Base-by-base conservation (phyloP, 2,888 invertebrate species). In the Lypha dubia region DNA sequence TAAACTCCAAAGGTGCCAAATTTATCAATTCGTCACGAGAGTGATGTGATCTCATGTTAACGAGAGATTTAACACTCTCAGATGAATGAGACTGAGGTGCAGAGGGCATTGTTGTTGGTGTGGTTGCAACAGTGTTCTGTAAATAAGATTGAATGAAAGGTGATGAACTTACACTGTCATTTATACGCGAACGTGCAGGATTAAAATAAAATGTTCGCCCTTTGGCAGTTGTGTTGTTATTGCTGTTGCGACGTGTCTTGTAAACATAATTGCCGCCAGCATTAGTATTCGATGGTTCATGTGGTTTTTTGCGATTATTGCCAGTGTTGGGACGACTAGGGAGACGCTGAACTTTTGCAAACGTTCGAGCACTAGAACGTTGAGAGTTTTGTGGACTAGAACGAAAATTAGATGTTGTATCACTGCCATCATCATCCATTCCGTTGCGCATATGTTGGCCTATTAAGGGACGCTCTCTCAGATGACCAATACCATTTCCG, bases 131-230 rank as follows among this genome's bases (percentile, higher is more conserved):
- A 56, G 79, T 62, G 74, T 71, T 56, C 68, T 81, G 49, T 68
- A 82, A 71, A 65, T 38, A 49, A 51, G 35, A 4, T 24, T 24
- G 24, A 7, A 17, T 46, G 24, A 56, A 20, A 32, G 65, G 70
- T 67, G 44, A 24, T n/a, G 74, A 77, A 76, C 70, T 84, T 82
- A 80, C 82, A 17, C 15, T 46, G n/a, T 75, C 83, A 65, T 65
- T 60, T 4, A 82, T 6, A 35, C 90, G 89, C 9, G 88, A 88
- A 8, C 90, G 90, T 41, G 87, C 85, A 0, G 90, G 89, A 88
- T 90, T 90, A 24, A 81, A 90, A 38, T 90, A 90, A 44, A 90
- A 90, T 70, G 87, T 86, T 11, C 90, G 65, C 46, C 86, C 86
- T 28, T 5, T 5, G 2, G 28, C 28, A n/a, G 60, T 65, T 7